Percentiles rank a stretch among this genome's conserved stretches.
Conservation (phyloP, 2,797 vertebrate genomes). For the Rhynchonycteris naso region DNA sequence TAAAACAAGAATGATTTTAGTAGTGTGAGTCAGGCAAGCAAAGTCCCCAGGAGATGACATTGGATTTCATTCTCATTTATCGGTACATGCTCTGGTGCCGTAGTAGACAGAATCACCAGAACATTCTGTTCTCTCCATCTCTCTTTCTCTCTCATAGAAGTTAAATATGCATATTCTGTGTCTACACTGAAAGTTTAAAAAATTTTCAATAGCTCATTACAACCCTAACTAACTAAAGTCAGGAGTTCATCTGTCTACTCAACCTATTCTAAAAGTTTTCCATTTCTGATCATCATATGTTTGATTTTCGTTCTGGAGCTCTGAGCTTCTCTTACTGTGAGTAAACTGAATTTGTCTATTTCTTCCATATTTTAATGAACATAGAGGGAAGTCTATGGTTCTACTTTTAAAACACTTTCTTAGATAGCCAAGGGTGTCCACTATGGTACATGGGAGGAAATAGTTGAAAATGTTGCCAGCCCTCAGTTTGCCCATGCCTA, state of each 20-base stretch:
- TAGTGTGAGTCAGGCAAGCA: background rate
- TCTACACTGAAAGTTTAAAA: background rate
- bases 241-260: background rate
- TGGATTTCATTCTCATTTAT: background rate
- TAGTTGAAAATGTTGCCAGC: background rate
- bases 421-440: background rate
- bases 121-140: background rate
- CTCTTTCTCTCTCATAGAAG: background rate
- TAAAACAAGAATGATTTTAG: background rate
- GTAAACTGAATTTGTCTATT: background rate
- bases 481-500: background rate
- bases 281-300: background rate
- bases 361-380: background rate
- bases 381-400: background rate
- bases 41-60: background rate
- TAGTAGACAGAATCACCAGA: fast-evolving
- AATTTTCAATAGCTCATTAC: background rate
- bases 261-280: background rate
- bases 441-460: background rate
- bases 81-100: background rate
- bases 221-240: background rate
- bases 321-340: background rate
- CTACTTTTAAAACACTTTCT: background rate
- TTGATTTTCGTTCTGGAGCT: background rate
- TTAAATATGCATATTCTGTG: background rate